Base-by-base conservation (phyloP, 2,113 vertebrate species). In the Equus quagga region DNA sequence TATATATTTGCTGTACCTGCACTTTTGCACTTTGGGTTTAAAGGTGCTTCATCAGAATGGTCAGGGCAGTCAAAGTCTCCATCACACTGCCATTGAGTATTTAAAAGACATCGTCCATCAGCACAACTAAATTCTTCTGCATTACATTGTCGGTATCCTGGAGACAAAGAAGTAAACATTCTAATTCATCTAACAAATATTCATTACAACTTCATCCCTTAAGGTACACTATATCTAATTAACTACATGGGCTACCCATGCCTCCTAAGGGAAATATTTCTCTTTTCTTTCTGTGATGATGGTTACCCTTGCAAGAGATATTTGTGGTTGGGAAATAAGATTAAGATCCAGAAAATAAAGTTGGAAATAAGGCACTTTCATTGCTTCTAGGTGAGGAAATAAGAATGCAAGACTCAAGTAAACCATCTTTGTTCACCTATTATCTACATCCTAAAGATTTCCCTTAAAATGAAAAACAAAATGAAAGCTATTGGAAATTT, bases 21-120 rank as follows among this genome's bases (percentile, higher is more conserved):
- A 97, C 98, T 99, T 98, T 98, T 99, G 98, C 99, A 99, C 98
- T 99, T 99, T 76, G 98, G 98, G 95, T 99, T 99, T 97, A 99
- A 98, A 49, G 99, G 99, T 49, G 99, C 99, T 98, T 99, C 99
- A 96, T 99, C 99, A 85, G 99, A 99, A 98, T 98, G 99, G 98
- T 99, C 99, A 91, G 99, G 99, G 95, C 99, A 99, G 98, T 99
- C 99, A 31, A 99, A 99, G 72, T 99, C 99, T 70, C 99, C 99
- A 21, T 99, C 99, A 97, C 99, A 99, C 89, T 99, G 99, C 99
- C 99, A 99, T 94, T 99, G 99, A 60, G 98, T 98, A 51, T 99
- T 99, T 94, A 99, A 98, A 41, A 99, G 99, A 97, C 99, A 99
- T 49, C 99, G 99, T 4, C 99, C 99, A 86, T 99, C 99, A 76